A percentile compares a stretch with the other conserved stretches of the same genome.
phyloP scores from a whole-genome alignment of 1,140 invertebrate genomes.

The Platorchestia sp. region DNA sequence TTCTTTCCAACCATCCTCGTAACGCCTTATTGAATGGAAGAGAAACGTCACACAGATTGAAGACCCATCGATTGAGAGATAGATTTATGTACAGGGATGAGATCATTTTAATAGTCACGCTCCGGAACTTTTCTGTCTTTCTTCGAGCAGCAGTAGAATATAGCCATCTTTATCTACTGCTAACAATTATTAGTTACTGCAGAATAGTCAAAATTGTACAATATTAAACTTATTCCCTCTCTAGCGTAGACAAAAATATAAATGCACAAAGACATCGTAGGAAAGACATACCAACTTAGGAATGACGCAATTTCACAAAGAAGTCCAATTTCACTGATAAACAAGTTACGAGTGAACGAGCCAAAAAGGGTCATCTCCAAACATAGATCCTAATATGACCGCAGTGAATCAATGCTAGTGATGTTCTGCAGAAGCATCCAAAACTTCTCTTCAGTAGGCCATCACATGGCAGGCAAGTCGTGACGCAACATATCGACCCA shows the following conservation, averaged over 20 bases:
- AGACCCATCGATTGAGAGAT: too few species aligned
- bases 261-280: neutral
- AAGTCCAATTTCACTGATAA: neutral
- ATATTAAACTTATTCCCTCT: neutral
- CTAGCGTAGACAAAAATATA: neutral
- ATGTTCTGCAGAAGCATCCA: neutral
- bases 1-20: too few species aligned
- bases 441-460: constrained; percentile 17
- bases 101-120: neutral
- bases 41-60: too few species aligned
- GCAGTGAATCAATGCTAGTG: neutral
- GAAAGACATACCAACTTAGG: neutral
- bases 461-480: constrained; percentile 33
- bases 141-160: too few species aligned
- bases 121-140: neutral
- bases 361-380: neutral
- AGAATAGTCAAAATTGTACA: neutral
- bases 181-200: too few species aligned
- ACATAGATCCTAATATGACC: neutral
- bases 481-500: constrained; percentile 46
- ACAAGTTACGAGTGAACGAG: neutral
- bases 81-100: too few species aligned
- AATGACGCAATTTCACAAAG: neutral
- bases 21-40: neutral
- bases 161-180: too few species aligned